Conservation (phyloP, 1,140 invertebrate genomes). For the Gyrodactylus salaris region DNA sequence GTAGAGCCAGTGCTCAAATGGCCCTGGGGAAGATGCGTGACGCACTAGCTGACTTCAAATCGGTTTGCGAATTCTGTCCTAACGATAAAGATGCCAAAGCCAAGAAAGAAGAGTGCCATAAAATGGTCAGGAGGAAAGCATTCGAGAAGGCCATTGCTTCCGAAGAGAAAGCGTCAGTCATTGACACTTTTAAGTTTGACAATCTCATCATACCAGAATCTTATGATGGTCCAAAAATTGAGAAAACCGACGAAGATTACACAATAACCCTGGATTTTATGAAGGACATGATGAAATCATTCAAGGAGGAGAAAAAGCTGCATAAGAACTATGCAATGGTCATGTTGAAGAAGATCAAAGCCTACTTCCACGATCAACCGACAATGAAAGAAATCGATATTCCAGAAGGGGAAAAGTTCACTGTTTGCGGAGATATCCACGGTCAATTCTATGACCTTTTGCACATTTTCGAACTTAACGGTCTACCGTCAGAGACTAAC, state of each 20-base stretch:
- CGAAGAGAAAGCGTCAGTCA: conserved; percentile 35
- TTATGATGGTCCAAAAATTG: conserved; percentile 42
- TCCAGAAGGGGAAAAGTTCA: conserved; percentile 48
- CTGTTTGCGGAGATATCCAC: conserved; percentile 96
- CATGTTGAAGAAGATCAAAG: background rate
- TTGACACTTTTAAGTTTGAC: conserved; percentile 10
- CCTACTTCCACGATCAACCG: conserved; percentile 24
- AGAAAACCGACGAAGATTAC: conserved; percentile 23
- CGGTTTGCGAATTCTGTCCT: conserved; percentile 34
- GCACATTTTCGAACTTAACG: conserved; percentile 89
- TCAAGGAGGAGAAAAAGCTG: conserved; percentile 57
- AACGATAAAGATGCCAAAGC: conserved; percentile 63
- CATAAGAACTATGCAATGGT: conserved; percentile 66
- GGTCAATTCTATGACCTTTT: conserved; percentile 91
- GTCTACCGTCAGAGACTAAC: conserved; percentile 60
- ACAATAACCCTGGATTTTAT: conserved; percentile 40
- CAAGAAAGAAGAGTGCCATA: conserved; percentile 74
- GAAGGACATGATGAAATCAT: conserved; percentile 50
- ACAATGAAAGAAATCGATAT: conserved; percentile 52
- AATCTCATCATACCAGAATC: conserved; percentile 2
- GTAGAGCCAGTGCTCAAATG: conserved; percentile 69
- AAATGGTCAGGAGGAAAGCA: conserved; percentile 63
- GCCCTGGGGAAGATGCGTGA: conserved; percentile 79
- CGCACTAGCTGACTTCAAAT: conserved; percentile 68
- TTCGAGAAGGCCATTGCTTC: conserved; percentile 88